Evolutionary conservation across 2,113 vertebrate species (phyloP).

Genomic region (Tautogolabrus adspersus): DNA sequence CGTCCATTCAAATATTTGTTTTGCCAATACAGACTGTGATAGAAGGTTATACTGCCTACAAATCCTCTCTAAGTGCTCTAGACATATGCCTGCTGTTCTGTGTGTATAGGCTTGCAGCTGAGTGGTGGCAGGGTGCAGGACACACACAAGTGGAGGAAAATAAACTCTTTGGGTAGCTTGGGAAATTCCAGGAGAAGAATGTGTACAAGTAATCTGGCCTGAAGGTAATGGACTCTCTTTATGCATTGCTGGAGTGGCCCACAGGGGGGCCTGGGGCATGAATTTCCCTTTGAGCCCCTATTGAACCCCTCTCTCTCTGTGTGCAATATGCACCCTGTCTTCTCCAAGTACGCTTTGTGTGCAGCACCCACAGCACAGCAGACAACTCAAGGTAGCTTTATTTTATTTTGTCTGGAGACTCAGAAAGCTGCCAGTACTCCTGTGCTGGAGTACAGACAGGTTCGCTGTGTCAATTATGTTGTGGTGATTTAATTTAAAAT

Average conservation of each 20-base stretch:
- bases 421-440: neutral
- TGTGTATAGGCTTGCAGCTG: neutral
- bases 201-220: neutral
- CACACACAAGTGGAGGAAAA: neutral
- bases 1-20: slow-evolving; percentile 26
- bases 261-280: neutral
- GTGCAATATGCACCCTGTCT: neutral
- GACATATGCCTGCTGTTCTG: neutral
- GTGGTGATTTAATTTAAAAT: slow-evolving; percentile 20
- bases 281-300: neutral
- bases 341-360: neutral
- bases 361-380: neutral
- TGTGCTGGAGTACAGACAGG: neutral
- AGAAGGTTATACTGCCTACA: neutral
- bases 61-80: neutral
- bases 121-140: neutral
- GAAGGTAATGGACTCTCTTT: slow-evolving; percentile 11
- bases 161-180: neutral
- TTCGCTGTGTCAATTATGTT: slow-evolving; percentile 6
- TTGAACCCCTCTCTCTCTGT: neutral
- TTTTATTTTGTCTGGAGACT: neutral
- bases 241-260: neutral
- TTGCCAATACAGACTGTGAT: neutral
- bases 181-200: neutral
- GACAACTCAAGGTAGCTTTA: neutral